Percentiles rank a stretch among this genome's conserved stretches.
phyloP scores from a whole-genome alignment of 2,888 invertebrate genomes.

The Toxonevra muliebris region DNA sequence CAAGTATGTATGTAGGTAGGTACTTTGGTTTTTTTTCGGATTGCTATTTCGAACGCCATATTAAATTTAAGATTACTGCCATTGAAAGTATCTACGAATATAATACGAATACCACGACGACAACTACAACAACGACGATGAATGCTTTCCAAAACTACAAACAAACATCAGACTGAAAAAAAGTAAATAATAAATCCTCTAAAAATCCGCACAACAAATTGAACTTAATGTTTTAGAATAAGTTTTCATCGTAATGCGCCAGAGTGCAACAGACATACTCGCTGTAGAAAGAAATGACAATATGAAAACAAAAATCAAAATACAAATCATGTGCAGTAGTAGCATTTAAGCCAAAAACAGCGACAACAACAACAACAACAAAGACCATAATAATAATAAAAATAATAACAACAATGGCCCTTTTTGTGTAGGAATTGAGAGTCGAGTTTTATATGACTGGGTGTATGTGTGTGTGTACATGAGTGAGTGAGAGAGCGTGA shows the following conservation, averaged over 20 bases:
- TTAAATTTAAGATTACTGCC: not conserved
- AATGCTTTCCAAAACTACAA: not conserved
- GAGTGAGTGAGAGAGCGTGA: conserved; percentile 30
- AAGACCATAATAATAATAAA: conserved; percentile 24
- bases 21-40: not conserved
- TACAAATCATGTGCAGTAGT: conserved; percentile 34
- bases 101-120: no score
- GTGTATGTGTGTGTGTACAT: not conserved
- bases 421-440: conserved; percentile 6
- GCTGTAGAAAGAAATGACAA: conserved; percentile 30
- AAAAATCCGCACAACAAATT: conserved; percentile 26
- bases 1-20: no score
- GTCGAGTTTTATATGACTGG: conserved; percentile 4
- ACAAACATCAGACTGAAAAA: not conserved
- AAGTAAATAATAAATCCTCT: conserved; percentile 17
- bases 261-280: conserved; percentile 32
- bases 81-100: not conserved
- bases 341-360: conserved; percentile 14
- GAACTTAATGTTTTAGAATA: conserved; percentile 15
- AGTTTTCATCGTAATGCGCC: conserved; percentile 6
- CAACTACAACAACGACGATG: not conserved
- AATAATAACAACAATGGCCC: conserved; percentile 24
- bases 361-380: conserved; percentile 17
- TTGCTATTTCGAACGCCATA: not conserved
- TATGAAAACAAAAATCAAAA: conserved; percentile 32